Evolutionary conservation across 2,888 invertebrate genomes (phyloP), one percentile per base, ranked within the genome.

Genomic region (Napeogenes sylphis): DNA sequence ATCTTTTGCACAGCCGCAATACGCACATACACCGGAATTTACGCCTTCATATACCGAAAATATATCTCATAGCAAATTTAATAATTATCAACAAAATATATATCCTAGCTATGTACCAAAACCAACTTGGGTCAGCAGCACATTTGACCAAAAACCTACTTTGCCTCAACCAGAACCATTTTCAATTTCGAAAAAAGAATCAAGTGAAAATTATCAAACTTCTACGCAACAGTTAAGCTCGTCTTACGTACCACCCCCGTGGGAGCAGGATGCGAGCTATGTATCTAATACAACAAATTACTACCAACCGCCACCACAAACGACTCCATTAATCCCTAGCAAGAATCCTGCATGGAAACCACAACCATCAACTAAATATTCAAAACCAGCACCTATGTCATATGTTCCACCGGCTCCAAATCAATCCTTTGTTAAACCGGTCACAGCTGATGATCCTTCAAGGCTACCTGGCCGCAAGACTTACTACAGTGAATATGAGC

Each of bases 321-420:
- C 76, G 5, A 75, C 69, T 55, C 73, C 80, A 47, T 81, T 75
- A 56, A 74, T 72, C 59, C 75, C 75, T 46, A 72, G 69, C 45
- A 54, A 77, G 2, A 75, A 77, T 59, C 76, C 81, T 60, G 74
- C 78, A 30, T 90, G 89, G 89, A 80, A 79, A 54, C 80, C 83
- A 4, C 67, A 79, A 38, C 75, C 81, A 4, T 64, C 76, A 12
- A 71, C 71, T 45, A 90, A 88, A 70, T 87, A 79, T 66, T 69
- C 81, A 0, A 90, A 89, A 70, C 77, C 82, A n/a, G 71, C 79
- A 59, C 84, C 88, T 12, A 85, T 82, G 46, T 73, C 90, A 10
- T 90, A 88, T 63, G 83, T 88, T 71, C 90, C 90, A 35, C 90
- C 90, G 46, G 88, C 90, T 60, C 90, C 90, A 1, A 90, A 90